Evolutionary conservation across 1,140 invertebrate species (phyloP), one percentile per base, ranked within the genome.

Genomic region (Apolygus lucorum): DNA sequence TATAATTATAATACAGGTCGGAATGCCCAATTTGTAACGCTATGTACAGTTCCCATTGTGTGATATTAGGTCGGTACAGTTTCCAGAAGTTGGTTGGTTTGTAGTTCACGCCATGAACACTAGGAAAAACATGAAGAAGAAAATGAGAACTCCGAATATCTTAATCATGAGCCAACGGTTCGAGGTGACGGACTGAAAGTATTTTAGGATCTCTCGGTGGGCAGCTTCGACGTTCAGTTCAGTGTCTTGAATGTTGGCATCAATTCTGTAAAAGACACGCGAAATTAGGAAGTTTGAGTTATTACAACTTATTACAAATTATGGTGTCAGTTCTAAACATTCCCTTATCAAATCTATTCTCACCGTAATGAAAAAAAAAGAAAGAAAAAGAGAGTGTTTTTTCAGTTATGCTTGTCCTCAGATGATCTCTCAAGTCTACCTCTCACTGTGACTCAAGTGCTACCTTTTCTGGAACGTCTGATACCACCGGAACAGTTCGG

Each of bases 101-200:
- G 11, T 52, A 68, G 28, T 65, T 72, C 87, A 94, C 75, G 91
- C 88, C 81, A 94, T 81, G 81, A 99, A 98, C 75, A 99, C 87
- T 78, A 99, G 89, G 85, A 99, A 99, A 78, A 99, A 94, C 78
- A 99, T 90, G 79, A 99, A 99, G 84, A 99, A 99, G 77, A 99
- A 90, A 84, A 99, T 96, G 27, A 99, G 83, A 66, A 99, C 92
- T 68, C 88, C 96, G 83, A 99, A 99, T 71, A 99, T 90, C 86
- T 99, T 99, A 74, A 99, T 92, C 95, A 99, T 99, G 13, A 99
- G 84, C 92, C 96, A 99, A 75, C 97, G 86, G 82, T 99, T 99
- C 54, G 91, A 95, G 13, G 95, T 93, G 22, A 99, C 92, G 24
- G 92, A 95, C 80, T 95, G 93, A 79, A 99, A 99, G 82, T 99